Percentiles rank a stretch among this genome's conserved stretches.
Evolutionary conservation across 1,140 invertebrate genomes (phyloP).

Genomic region (Bradysia coprophila): DNA sequence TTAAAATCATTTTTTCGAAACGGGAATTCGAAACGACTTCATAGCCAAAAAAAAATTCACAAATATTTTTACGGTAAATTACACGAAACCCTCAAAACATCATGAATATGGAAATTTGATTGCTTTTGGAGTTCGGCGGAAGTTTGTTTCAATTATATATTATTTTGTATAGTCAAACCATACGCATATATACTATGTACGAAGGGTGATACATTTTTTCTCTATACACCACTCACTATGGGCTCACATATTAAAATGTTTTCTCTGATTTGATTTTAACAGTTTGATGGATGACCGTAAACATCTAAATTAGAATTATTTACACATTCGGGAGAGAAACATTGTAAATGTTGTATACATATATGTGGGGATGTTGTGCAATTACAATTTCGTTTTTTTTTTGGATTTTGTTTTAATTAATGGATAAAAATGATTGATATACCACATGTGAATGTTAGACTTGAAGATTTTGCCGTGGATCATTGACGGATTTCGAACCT

Average conservation of each 20-base stretch:
- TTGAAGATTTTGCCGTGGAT: background rate
- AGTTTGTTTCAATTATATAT: background rate
- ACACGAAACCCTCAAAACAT: background rate
- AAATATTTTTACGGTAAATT: constrained; percentile 1
- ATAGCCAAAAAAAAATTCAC: no score
- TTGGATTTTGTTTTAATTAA: background rate
- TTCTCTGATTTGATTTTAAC: background rate
- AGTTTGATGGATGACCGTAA: background rate
- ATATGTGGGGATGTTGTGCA: background rate
- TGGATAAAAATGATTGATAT: background rate
- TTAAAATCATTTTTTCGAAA: no score
- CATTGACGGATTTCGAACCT: no score
- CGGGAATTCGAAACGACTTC: no score
- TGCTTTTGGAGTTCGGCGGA: background rate
- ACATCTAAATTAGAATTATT: background rate
- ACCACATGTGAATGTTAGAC: background rate
- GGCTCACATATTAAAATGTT: background rate
- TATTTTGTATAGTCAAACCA: no score
- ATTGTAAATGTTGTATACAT: no score
- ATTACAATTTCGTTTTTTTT: background rate
- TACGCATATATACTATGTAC: no score
- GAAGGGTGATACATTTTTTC: background rate
- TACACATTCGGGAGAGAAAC: no score
- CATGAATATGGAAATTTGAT: constrained; percentile 1
- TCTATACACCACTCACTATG: no score